Base-by-base conservation (phyloP, 1,140 invertebrate species). In the Palaemon carinicauda region DNA sequence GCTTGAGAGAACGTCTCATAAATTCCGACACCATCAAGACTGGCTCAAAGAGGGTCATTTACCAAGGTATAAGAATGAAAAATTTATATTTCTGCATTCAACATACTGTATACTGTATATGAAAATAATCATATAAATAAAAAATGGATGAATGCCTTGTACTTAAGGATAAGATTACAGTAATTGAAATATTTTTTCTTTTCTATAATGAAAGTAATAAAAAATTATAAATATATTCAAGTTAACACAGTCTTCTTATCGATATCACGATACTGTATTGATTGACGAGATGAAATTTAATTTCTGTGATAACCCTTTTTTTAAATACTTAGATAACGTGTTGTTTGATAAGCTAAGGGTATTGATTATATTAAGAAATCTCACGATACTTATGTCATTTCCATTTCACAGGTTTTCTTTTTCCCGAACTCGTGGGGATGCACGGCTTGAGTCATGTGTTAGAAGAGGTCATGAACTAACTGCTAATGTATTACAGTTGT, bases 31-130 rank as follows among this genome's bases (percentile, higher is more conserved):
- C 91, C 95, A 96, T 92, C 96, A 97, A 91, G 96, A 97, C 90
- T 97, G 96, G 94, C 92, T 97, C 24, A 96, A 95, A 89, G 94
- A 96, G 90, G 97, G 97, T 17, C 94, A 94, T 90, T 91, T 98
- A 85, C 94, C 96, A 2, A 93, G 90, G 90, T 41, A 75, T 51
- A 50, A 80, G 73, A 15, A 84, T 10, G 17, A 24, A n/a, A n/a
- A 78, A 21, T 71, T 80, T 10, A 52, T 81, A 12, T 75, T 88
- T 1, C 89, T 90, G 21, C 74, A 87, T 10, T 41, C 0, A 41
- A 41, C 7, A 4, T 41, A 41, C 7, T 12, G 12, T 41, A 41
- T 41, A 41, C 12, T 5, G 5, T 41, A 41, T 41, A 7, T 41
- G 41, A 41, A 41, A 9, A 12, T 41, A 12, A 41, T 41, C 9